Percentiles rank a stretch among this genome's conserved stretches.
Conservation (phyloP, 2,888 invertebrate genomes). For the Drosophila nr. medialis region DNA sequence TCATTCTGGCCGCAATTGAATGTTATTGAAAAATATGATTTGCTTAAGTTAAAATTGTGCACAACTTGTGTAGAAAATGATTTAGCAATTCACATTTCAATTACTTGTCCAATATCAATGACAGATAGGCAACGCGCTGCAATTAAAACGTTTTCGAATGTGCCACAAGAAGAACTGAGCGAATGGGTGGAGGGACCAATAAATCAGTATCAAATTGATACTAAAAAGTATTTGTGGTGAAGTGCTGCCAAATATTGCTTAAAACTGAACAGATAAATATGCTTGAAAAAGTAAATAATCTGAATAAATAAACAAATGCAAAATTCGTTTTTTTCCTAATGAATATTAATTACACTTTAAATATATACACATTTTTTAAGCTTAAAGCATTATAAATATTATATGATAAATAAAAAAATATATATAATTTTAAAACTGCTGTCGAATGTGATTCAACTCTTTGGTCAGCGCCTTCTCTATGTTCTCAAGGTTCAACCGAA, state of each 20-base stretch:
- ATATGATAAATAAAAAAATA: not conserved
- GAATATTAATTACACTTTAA: not conserved
- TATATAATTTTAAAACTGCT: not conserved
- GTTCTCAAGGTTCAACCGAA: not conserved
- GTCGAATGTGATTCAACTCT: not conserved
- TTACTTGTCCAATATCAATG: not conserved
- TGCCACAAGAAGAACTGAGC: not conserved
- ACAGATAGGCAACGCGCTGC: not conserved
- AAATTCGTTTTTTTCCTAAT: not conserved
- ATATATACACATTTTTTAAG: fast-evolving
- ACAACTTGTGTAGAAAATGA: not conserved
- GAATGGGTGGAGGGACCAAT: not conserved
- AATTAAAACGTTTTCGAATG: not conserved
- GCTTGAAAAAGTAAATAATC: not conserved
- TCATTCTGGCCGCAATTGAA: not conserved
- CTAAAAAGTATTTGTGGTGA: not conserved
- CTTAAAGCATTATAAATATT: not conserved
- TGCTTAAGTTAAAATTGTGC: not conserved
- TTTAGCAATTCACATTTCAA: not conserved
- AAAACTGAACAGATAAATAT: not conserved
- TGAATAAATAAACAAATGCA: not conserved
- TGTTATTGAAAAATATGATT: not conserved
- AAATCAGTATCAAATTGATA: not conserved
- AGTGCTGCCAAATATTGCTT: not conserved
- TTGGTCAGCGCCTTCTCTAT: not conserved